Conservation (phyloP, 2,797 vertebrate genomes). For the Setipinna tenuifilis region DNA sequence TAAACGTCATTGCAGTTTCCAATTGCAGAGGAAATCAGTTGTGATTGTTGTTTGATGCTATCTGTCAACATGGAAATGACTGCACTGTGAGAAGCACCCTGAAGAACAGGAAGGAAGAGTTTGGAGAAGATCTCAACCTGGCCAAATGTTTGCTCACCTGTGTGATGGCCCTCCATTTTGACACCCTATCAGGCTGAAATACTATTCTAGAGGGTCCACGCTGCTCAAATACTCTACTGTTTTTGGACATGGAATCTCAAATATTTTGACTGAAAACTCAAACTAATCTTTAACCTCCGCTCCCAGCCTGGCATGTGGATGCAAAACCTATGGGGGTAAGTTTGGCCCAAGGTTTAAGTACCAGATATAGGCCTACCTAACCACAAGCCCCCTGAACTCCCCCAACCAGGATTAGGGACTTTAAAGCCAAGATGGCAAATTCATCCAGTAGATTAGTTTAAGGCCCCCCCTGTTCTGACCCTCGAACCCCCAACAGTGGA, state of each 20-base stretch:
- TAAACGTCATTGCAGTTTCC: conserved; percentile 22
- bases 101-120: conserved; percentile 12
- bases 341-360: conserved; percentile 17
- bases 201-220: neutral
- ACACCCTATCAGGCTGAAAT: neutral
- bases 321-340: neutral
- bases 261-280: neutral
- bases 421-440: conserved; percentile 49
- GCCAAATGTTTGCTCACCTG: conserved; percentile 42
- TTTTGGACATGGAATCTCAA: neutral
- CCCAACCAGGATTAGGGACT: conserved; percentile 6
- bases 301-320: neutral
- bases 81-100: neutral
- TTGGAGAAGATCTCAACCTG: conserved; percentile 22
- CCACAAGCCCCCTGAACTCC: conserved; percentile 19
- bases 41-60: neutral
- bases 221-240: neutral
- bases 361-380: neutral
- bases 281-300: neutral
- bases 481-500: conserved; percentile 48
- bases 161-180: neutral
- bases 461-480: conserved; percentile 46
- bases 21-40: neutral
- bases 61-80: neutral
- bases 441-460: conserved; percentile 60